A percentile compares a stretch with the other conserved stretches of the same genome.
These are phyloP conservation scores for Daubentonia madagascariensis DNA, from an alignment of 2,113 vertebrate genomes.

Conservation along the genomic window DNA sequence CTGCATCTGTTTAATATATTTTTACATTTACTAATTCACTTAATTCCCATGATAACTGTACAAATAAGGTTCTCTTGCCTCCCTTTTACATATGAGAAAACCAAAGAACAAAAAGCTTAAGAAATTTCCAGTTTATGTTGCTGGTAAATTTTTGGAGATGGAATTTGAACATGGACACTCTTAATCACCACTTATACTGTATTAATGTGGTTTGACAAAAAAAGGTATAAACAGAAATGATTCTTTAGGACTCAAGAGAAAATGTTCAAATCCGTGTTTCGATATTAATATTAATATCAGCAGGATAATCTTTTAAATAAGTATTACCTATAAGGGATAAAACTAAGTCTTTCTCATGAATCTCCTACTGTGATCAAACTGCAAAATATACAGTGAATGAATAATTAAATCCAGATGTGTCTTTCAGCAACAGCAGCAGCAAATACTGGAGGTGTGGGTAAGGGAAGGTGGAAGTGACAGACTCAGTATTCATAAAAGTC, in stretches of 20 bases:
- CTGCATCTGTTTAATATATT: conserved; percentile 13
- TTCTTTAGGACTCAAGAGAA: not conserved
- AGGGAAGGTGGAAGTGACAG: not conserved
- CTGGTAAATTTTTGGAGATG: not conserved
- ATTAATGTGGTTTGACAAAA: not conserved
- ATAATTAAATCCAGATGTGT: conserved; percentile 77
- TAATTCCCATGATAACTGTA: not conserved
- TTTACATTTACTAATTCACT: conserved; percentile 36
- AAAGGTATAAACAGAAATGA: not conserved
- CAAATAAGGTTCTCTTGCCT: not conserved
- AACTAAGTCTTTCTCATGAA: conserved; percentile 65
- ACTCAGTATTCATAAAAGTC: not conserved
- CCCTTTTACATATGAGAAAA: not conserved
- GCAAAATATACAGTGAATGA: conserved; percentile 62
- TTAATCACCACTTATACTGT: not conserved
- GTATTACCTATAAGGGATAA: conserved; percentile 44
- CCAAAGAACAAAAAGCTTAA: not conserved
- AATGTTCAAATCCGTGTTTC: not conserved
- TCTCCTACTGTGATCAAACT: conserved; percentile 64
- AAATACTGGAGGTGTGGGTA: not conserved
- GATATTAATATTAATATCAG: conserved; percentile 17
- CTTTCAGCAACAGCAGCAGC: conserved; percentile 51
- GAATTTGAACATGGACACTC: not conserved
- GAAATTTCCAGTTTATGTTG: not conserved
- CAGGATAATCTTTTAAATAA: conserved; percentile 41